Base-by-base conservation (phyloP, 1,140 invertebrate genomes). In the Stegodyphus dumicola region DNA sequence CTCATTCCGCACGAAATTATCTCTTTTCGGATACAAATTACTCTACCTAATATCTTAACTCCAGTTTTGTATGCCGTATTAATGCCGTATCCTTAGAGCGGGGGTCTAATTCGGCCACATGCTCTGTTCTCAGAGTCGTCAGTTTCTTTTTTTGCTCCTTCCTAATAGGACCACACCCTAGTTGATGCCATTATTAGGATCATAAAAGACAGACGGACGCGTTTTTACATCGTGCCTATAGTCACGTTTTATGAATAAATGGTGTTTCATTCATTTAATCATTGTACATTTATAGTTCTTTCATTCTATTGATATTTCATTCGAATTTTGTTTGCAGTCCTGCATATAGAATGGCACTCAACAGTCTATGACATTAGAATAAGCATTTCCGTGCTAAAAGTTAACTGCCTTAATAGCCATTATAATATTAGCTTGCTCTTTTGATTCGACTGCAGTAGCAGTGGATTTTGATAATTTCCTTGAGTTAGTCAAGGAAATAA, bases 141-240 rank as follows among this genome's bases (percentile, higher is more conserved):
- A 17, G 33, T 73, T 64, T n/a, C 60, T 67, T 17, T 69, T 69
- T 33, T 33, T 33, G 33, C 33, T 33, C 51, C 69, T 69, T 78
- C 53, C 64, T 83, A 83, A 83, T 83, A 51, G 71, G 71, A 83
- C 80, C 80, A 83, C 80, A 83, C 80, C 80, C 80, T 53, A 54
- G 7, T 53, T 75, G 80, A 75, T 83, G 71, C 80, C 80, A 83
- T 83, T 75, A 83, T 83, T 83, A 83, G 60, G 69, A 6, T n/a
- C 70, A 83, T 83, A 83, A 83, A 83, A 75, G 70, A 74, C 71
- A 64, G 70, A 75, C 56, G 60, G 17, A 33, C 60, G 10, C 9
- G 48, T 9, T 54, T 53, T n/a, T 9, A 15, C 33, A 13, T 71
- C 78, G 71, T 83, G 80, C 15, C 6, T 11, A n/a, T 17, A 17